Percentiles rank a stretch among this genome's conserved stretches.
These are phyloP conservation scores for Phocoena phocoena DNA, from an alignment of 2,113 vertebrate species.

Conservation along the genomic window DNA sequence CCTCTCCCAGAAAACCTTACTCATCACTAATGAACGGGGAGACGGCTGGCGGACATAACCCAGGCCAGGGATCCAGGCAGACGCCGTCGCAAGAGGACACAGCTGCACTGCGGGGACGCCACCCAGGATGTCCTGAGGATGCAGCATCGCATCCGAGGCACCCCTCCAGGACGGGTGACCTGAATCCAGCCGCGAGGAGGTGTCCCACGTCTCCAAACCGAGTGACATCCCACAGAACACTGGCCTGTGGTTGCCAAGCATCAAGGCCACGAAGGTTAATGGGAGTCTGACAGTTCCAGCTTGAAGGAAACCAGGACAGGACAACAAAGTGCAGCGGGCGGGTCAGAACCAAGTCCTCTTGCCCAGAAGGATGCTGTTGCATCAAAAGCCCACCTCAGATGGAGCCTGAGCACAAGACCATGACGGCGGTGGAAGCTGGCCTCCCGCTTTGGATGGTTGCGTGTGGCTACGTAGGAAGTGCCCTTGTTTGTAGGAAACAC, in stretches of 20 bases:
- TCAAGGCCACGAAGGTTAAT: neutral
- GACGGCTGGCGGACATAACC: neutral
- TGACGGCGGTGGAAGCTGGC: too few relatives aligned
- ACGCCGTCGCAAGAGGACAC: neutral
- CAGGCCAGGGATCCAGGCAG: neutral
- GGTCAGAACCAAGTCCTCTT: neutral
- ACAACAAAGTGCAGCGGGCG: fast-evolving
- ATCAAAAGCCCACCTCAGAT: too few relatives aligned
- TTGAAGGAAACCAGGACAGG: neutral
- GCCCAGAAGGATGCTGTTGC: neutral
- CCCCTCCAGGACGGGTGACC: neutral
- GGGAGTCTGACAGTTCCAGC: neutral
- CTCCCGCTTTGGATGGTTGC: neutral
- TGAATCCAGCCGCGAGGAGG: neutral
- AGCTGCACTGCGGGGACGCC: neutral
- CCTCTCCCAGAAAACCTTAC: neutral
- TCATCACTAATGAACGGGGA: neutral
- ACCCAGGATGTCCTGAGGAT: neutral
- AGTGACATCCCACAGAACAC: neutral
- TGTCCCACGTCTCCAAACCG: too few relatives aligned
- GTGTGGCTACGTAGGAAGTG: neutral
- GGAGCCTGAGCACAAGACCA: too few relatives aligned
- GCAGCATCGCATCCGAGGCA: fast-evolving
- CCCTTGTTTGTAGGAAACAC: neutral
- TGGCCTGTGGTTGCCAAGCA: neutral